phyloP scores from a whole-genome alignment of 2,888 invertebrate genomes.

The Melipona bicolor region DNA sequence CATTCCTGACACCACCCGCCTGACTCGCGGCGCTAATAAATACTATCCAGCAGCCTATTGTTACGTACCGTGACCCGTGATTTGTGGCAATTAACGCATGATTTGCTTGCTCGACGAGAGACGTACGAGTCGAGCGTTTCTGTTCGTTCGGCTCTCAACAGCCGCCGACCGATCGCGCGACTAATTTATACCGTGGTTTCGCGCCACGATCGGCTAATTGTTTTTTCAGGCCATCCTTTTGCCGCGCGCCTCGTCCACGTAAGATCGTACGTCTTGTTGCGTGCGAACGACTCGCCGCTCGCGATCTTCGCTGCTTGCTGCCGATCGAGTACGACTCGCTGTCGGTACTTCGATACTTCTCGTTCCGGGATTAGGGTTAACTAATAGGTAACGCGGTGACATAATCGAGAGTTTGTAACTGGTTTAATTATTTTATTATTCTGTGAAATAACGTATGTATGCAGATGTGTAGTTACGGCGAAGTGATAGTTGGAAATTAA shows the following conservation, averaged over 20 bases:
- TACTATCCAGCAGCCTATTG: conserved; percentile 70
- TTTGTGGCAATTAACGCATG: conserved; percentile 77
- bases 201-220: conserved; percentile 64
- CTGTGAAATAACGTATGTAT: no score
- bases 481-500: no score
- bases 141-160: not conserved
- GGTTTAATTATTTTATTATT: no score
- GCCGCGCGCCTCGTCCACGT: conserved; percentile 11
- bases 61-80: conserved; percentile 69
- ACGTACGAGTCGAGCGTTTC: not conserved
- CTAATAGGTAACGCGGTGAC: not conserved
- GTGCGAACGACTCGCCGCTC: conserved; percentile 38
- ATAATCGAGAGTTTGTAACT: no score
- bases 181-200: conserved; percentile 64
- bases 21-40: conserved; percentile 69
- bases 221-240: conserved; percentile 51
- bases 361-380: rapidly evolving
- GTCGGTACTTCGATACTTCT: rapidly evolving
- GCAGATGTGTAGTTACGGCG: no score
- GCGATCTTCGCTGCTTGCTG: conserved; percentile 37
- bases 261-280: conserved; percentile 63
- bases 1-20: conserved; percentile 66
- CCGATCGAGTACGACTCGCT: conserved; percentile 17
- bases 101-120: conserved; percentile 66
- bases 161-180: conserved; percentile 29